Conservation (phyloP, 1,140 invertebrate genomes). For the Drosophila subpulchrella region DNA sequence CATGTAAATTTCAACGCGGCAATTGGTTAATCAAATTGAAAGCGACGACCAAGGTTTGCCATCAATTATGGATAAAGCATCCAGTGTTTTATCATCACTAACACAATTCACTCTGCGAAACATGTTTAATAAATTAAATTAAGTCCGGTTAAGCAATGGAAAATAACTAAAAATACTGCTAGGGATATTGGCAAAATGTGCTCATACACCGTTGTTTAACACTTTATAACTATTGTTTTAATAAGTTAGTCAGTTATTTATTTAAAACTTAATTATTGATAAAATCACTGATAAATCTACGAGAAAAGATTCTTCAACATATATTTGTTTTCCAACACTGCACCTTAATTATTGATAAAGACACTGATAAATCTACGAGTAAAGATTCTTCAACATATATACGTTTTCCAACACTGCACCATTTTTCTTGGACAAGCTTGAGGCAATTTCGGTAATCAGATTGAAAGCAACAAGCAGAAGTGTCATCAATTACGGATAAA, state of each 20-base stretch:
- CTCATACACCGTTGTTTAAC: neutral
- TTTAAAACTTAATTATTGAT: no score
- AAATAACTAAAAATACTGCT: no score
- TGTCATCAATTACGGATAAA: slow-evolving; percentile 4
- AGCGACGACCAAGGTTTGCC: slow-evolving; percentile 13
- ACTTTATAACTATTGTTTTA: neutral
- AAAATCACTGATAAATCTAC: no score
- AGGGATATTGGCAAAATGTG: no score
- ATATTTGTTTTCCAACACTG: neutral
- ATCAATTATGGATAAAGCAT: slow-evolving; percentile 29
- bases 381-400: neutral
- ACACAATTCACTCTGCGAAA: neutral
- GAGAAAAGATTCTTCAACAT: neutral
- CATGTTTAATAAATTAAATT: neutral
- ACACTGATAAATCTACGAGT: no score
- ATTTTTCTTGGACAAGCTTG: neutral
- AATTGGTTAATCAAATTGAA: slow-evolving; percentile 45
- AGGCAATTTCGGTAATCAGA: neutral
- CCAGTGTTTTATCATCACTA: neutral
- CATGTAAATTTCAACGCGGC: slow-evolving; percentile 38
- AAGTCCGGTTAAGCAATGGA: no score
- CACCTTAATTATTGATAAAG: neutral
- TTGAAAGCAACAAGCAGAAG: neutral
- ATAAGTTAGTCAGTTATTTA: neutral
- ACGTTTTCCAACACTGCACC: neutral